phyloP scores from a whole-genome alignment of 2,888 invertebrate genomes.

The Cybosia mesomella region DNA sequence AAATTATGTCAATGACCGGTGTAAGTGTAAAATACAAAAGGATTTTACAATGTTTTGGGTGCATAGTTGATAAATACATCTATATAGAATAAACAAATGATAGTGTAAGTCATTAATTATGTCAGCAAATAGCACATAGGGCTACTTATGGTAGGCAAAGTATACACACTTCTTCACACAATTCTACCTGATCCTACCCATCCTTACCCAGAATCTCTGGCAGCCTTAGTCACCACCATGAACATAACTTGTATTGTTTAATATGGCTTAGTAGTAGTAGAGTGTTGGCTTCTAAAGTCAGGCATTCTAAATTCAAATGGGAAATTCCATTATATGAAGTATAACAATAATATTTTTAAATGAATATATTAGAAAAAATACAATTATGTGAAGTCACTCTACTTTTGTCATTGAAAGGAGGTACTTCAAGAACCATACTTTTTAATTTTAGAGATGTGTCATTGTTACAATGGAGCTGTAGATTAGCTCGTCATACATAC shows the following conservation, averaged over 20 bases:
- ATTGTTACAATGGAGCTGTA: not conserved
- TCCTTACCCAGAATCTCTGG: not conserved
- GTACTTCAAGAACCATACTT: not conserved
- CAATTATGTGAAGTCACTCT: too few species aligned
- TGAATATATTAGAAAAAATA: too few species aligned
- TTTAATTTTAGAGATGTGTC: conserved; percentile 9
- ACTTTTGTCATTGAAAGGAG: not conserved
- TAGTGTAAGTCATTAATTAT: not conserved
- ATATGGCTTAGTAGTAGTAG: not conserved
- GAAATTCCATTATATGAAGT: not conserved
- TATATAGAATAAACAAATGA: not conserved
- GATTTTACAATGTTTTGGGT: not conserved
- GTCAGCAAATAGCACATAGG: not conserved
- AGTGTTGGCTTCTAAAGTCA: not conserved
- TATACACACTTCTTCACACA: not conserved
- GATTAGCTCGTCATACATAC: not conserved
- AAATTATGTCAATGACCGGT: conserved; percentile 44
- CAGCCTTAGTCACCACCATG: not conserved
- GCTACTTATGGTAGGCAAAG: not conserved
- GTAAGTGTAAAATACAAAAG: not conserved
- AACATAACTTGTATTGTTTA: not conserved
- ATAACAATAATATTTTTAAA: not conserved
- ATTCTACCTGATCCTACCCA: not conserved
- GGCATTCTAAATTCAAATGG: not conserved
- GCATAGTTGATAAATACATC: not conserved